Percentiles rank a stretch among this genome's conserved stretches.
phyloP scores from a whole-genome alignment of 2,113 vertebrate genomes.

The Indicator indicator region DNA sequence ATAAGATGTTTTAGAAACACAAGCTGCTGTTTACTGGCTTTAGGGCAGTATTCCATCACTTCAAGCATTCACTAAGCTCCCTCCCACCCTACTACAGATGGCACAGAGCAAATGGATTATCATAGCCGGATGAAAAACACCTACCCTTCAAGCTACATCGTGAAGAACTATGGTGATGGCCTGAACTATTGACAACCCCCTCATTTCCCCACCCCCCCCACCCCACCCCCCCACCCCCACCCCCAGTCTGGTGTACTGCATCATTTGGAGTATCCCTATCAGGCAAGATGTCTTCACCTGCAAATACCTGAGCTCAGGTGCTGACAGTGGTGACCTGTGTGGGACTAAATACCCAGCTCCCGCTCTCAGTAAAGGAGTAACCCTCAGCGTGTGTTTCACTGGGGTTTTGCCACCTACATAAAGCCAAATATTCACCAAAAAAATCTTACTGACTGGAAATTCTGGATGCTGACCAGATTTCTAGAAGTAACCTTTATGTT shows the following conservation, averaged over 20 bases:
- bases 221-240: too few species aligned
- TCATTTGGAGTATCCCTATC: neutral
- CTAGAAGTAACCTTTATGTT: neutral
- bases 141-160: neutral
- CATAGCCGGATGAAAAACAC: neutral
- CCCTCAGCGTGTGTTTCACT: neutral
- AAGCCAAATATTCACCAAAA: conserved; percentile 1
- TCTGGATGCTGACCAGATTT: conserved; percentile 14
- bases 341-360: neutral
- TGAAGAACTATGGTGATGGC: neutral
- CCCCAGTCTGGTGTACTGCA: neutral
- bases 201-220: too few species aligned
- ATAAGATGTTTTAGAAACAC: neutral
- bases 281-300: neutral
- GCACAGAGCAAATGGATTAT: neutral
- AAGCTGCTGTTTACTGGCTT: neutral
- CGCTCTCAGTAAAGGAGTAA: neutral
- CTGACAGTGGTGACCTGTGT: fast-evolving
- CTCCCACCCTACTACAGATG: neutral
- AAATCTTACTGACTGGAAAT: conserved; percentile 26
- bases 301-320: neutral
- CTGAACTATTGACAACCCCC: neutral
- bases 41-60: neutral
- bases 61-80: neutral
- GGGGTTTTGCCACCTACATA: neutral